These are phyloP conservation scores for Colaptes auratus DNA, from an alignment of 2,113 vertebrate genomes.

Conservation along the genomic window DNA sequence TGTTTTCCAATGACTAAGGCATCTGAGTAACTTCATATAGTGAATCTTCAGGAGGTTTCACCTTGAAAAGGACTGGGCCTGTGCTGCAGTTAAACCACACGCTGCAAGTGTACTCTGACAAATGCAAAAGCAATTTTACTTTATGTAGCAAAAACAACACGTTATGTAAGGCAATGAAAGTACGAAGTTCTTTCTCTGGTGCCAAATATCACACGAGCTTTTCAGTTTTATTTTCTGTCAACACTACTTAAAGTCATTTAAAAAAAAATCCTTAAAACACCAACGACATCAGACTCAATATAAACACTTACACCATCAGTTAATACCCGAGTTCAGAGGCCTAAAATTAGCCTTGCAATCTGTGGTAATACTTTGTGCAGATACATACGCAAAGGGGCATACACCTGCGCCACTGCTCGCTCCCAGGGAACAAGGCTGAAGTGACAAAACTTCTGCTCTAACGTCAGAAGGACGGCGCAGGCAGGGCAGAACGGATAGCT, in stretches of 20 bases:
- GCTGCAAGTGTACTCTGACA: neutral
- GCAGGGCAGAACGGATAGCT: neutral
- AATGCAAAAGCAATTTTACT: neutral
- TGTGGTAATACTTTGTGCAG: neutral
- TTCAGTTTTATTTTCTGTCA: neutral
- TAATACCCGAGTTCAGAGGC: neutral
- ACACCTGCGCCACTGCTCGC: fast-evolving
- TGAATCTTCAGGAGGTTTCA: neutral
- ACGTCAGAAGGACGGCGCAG: neutral
- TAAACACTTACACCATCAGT: neutral
- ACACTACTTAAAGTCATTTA: neutral
- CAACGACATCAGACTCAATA: neutral
- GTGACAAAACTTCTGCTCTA: neutral
- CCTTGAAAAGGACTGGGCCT: neutral
- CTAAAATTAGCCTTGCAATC: constrained; percentile 6
- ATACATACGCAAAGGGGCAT: neutral
- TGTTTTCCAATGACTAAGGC: neutral
- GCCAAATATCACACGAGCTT: neutral
- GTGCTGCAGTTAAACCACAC: neutral
- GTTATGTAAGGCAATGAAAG: neutral
- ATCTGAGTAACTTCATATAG: neutral
- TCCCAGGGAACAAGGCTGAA: neutral
- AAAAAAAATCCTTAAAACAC: neutral
- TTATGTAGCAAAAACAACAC: neutral
- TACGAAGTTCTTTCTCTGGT: neutral